Conservation (phyloP, 1,140 invertebrate species). For the Macrotrachela quadricornifera region DNA sequence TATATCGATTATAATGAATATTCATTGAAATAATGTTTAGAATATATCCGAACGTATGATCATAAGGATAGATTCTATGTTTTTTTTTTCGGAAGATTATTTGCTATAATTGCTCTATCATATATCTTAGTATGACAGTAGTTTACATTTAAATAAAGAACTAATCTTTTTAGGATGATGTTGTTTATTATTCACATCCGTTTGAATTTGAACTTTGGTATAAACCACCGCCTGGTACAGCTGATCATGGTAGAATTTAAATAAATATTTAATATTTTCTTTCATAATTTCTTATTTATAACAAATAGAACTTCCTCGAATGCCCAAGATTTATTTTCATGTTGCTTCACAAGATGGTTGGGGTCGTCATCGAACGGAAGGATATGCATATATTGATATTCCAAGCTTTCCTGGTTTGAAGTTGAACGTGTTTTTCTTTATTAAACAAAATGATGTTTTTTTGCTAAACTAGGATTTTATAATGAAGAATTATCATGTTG, state of each 20-base stretch:
- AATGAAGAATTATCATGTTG: slow-evolving; percentile 32
- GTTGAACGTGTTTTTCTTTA: too few relatives aligned
- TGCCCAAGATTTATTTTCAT: slow-evolving; percentile 30
- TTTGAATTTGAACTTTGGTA: slow-evolving; percentile 29
- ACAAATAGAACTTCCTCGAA: slow-evolving; percentile 19
- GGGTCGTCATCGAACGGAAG: slow-evolving; percentile 37
- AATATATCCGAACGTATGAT: too few relatives aligned
- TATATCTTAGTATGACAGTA: too few relatives aligned
- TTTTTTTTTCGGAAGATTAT: too few relatives aligned
- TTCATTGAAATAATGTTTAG: too few relatives aligned
- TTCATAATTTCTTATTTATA: background rate
- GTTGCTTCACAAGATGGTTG: slow-evolving; percentile 32
- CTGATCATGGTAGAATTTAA: too few relatives aligned
- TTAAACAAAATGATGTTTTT: too few relatives aligned
- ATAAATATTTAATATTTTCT: background rate
- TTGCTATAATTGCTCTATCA: too few relatives aligned
- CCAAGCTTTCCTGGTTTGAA: slow-evolving; percentile 30
- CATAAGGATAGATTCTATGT: too few relatives aligned
- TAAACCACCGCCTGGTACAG: background rate
- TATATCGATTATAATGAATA: too few relatives aligned
- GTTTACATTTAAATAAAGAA: too few relatives aligned
- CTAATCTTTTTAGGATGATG: slow-evolving; percentile 17
- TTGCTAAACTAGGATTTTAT: background rate
- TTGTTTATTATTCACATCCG: slow-evolving; percentile 30
- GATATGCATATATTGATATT: slow-evolving; percentile 36